Conservation (phyloP, 2,888 invertebrate genomes). For the Hybos culiciformis region DNA sequence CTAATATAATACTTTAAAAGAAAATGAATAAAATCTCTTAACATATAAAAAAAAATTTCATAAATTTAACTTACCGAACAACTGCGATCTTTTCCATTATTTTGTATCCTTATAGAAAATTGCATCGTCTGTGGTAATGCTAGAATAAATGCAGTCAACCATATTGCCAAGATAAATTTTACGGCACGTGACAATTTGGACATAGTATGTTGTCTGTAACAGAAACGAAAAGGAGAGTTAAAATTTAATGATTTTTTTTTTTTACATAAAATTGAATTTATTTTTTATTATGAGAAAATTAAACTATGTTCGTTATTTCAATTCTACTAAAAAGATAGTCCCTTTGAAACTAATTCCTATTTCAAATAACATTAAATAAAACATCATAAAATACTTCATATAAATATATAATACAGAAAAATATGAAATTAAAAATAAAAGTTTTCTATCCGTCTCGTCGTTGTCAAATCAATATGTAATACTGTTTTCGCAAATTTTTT, state of each 20-base stretch:
- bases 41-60: no score
- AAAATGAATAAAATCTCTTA: no score
- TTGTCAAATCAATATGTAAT: no score
- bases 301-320: neutral
- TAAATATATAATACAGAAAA: no score
- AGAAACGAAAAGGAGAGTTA: neutral
- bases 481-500: no score
- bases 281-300: neutral
- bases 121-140: slow-evolving; percentile 57
- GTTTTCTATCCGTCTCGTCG: no score
- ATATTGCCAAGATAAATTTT: slow-evolving; percentile 65
- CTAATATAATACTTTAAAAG: no score
- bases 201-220: slow-evolving; percentile 53
- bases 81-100: no score
- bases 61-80: slow-evolving; percentile 35
- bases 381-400: no score
- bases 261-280: neutral
- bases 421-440: no score
- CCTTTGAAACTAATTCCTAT: neutral
- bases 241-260: neutral
- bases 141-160: slow-evolving; percentile 60
- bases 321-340: neutral
- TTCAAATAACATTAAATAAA: neutral
- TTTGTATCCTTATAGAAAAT: slow-evolving; percentile 33
- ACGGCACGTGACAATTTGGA: slow-evolving; percentile 74